These are phyloP conservation scores for Aldrovandia affinis DNA, from an alignment of 2,797 vertebrate species.

Conservation along the genomic window DNA sequence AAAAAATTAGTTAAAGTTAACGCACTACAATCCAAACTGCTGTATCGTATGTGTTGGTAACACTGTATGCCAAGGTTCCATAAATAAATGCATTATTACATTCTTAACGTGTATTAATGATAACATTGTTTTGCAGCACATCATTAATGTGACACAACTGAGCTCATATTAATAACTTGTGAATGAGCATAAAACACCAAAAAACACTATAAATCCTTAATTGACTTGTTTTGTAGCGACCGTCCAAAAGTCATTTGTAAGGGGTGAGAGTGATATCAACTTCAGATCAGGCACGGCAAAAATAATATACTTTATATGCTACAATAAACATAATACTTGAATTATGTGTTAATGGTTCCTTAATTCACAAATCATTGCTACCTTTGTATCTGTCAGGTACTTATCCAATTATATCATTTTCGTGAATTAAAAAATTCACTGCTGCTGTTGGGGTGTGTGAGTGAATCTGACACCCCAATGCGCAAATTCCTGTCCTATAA, in stretches of 20 bases:
- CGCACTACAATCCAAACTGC: neutral
- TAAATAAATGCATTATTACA: neutral
- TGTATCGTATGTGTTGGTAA: neutral
- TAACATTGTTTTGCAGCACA: neutral
- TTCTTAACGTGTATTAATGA: neutral
- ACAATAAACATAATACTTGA: neutral
- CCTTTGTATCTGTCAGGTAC: neutral
- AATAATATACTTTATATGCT: neutral
- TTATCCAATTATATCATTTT: neutral
- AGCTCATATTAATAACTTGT: neutral
- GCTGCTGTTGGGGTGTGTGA: neutral
- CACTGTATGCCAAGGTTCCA: neutral
- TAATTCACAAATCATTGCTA: neutral
- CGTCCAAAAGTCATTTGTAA: neutral
- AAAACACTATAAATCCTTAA: neutral
- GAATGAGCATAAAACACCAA: neutral
- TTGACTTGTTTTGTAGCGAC: neutral
- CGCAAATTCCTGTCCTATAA: neutral
- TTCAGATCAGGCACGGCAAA: neutral
- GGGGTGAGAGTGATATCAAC: neutral
- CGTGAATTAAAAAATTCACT: neutral
- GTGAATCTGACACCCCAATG: neutral
- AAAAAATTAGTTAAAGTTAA: too few relatives aligned
- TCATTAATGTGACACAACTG: neutral
- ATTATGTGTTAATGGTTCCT: neutral